phyloP scores from a whole-genome alignment of 2,888 invertebrate species.

The Nasonia oneida region DNA sequence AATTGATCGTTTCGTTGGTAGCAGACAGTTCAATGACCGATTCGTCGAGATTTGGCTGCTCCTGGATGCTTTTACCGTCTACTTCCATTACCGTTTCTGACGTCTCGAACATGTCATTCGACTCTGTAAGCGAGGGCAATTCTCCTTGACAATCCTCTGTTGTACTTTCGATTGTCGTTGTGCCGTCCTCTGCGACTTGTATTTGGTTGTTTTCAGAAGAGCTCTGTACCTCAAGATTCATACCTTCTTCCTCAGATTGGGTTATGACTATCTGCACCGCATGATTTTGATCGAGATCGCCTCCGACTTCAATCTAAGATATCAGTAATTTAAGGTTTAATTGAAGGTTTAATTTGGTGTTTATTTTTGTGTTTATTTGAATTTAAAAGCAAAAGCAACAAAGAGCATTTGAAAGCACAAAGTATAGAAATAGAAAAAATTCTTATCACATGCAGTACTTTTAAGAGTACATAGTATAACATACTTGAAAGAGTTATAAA shows the following conservation, averaged over 20 bases:
- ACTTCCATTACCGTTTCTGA: conserved; percentile 62
- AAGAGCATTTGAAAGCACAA: not conserved
- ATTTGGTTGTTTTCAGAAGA: conserved; percentile 54
- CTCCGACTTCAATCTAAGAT: conserved; percentile 55
- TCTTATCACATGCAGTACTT: too few relatives aligned
- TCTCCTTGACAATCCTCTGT: conserved; percentile 44
- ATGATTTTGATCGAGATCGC: conserved; percentile 57
- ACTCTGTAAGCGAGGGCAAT: conserved; percentile 22
- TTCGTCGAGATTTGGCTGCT: conserved; percentile 63
- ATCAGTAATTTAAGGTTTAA: not conserved
- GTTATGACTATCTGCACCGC: conserved; percentile 53
- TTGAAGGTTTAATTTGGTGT: not conserved
- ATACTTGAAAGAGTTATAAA: not conserved
- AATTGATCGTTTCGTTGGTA: conserved; percentile 71
- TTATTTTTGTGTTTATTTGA: not conserved
- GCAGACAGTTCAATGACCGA: conserved; percentile 71
- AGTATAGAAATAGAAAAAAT: not conserved
- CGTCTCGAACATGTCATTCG: conserved; percentile 61
- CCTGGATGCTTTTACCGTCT: conserved; percentile 61
- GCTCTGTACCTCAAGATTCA: conserved; percentile 59
- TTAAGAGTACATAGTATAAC: too few relatives aligned
- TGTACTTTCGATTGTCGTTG: conserved; percentile 27
- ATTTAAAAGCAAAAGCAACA: not conserved
- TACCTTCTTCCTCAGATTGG: conserved; percentile 54
- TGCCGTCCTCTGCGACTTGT: conserved; percentile 22